Conservation (phyloP, 2,113 vertebrate species). For the Myiopsitta monachus region DNA sequence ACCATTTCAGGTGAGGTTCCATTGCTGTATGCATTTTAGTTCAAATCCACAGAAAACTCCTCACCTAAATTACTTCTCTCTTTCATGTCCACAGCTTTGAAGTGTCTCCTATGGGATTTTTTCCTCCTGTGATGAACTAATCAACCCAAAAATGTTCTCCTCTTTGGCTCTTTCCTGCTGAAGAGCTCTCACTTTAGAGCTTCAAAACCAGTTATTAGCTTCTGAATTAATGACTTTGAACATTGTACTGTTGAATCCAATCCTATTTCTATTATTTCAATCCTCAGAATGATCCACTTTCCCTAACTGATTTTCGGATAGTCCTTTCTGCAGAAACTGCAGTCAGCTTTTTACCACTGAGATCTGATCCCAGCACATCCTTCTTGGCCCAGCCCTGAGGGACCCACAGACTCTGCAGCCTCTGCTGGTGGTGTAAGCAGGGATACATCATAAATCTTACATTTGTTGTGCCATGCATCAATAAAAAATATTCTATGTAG, state of each 20-base stretch:
- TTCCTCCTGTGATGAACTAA: neutral
- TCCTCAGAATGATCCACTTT: neutral
- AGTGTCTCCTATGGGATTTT: neutral
- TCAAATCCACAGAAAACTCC: neutral
- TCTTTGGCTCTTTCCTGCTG: neutral
- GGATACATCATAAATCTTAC: neutral
- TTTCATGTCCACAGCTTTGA: neutral
- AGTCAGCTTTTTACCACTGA: neutral
- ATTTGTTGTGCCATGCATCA: rapidly evolving
- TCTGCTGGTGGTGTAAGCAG: rapidly evolving
- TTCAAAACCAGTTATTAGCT: neutral
- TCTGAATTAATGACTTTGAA: neutral
- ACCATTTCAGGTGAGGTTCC: neutral
- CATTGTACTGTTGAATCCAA: neutral
- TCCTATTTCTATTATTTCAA: neutral
- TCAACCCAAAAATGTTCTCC: neutral
- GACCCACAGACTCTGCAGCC: neutral
- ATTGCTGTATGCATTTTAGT: neutral
- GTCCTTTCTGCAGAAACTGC: neutral
- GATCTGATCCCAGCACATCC: neutral
- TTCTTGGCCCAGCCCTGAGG: neutral
- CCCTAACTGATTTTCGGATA: neutral
- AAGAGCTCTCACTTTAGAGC: neutral
- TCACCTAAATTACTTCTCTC: neutral
- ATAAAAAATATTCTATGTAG: neutral